Base-by-base conservation (phyloP, 2,888 invertebrate genomes). In the Hirtodrosophila confusa region DNA sequence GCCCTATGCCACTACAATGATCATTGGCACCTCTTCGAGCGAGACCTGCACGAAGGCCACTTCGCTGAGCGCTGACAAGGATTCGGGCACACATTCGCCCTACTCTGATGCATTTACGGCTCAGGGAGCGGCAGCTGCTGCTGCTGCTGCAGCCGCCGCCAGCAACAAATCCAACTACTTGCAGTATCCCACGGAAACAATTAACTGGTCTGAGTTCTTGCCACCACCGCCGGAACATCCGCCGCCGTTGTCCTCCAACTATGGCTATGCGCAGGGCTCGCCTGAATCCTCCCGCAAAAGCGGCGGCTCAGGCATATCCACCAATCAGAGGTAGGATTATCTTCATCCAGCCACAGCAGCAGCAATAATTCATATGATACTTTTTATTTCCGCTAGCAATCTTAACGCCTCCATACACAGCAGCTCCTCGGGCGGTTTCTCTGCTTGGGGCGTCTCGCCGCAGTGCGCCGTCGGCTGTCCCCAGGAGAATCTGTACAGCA, bases 1-100 rank as follows among this genome's bases (percentile, higher is more conserved):
- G 3, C 95, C 95, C 0, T 95, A 95, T 90, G 95, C 95, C 11
- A 95, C 95, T 0, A 95, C 95, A 9, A 95, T 95, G 91, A 92
- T 95, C 37, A 93, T 95, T 70, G 91, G 91, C 36, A 90, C 90
- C 43, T 90, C 91, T 4, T 85, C 88, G 4, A 90, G 89, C 10
- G 92, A 91, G 51, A 91, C 90, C 24, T 90, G 91, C 83, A 89
- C 91, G 68, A 92, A 92, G 69, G 89, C 91, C 43, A 91, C 91
- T 7, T 91, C 91, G 3, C 80, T 90, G 4, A 91, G 91, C 56
- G 91, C 91, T 12, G 90, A 91, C 78, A 91, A 91, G 74, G 90
- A 91, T 55, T 91, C 92, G n/a, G 92, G 92, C 36, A 92, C 91
- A 11, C 91, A 91, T 54, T 92, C 91, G 4, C 91, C 91, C 7